These are phyloP conservation scores for Papilio machaon DNA, from an alignment of 1,140 invertebrate species.

Conservation along the genomic window DNA sequence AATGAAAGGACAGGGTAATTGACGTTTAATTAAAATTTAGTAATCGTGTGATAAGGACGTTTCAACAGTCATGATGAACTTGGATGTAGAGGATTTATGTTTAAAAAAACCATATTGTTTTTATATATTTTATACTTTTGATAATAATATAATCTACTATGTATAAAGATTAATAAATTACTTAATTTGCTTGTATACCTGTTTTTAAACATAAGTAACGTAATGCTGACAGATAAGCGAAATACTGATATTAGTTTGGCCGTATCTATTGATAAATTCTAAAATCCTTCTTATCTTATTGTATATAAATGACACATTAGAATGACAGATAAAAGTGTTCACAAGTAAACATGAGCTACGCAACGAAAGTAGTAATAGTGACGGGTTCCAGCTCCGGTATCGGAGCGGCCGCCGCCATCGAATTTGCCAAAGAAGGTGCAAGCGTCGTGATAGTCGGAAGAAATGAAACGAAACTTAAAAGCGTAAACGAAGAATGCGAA, in stretches of 20 bases:
- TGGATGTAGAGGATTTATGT: no score
- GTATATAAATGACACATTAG: no score
- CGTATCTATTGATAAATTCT: neutral
- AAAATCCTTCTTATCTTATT: neutral
- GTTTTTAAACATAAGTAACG: neutral
- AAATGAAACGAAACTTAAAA: constrained; percentile 82
- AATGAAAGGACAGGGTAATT: no score
- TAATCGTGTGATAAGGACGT: no score
- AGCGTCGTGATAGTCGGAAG: constrained; percentile 86
- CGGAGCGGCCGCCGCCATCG: constrained; percentile 87
- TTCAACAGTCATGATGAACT: no score
- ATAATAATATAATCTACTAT: no score
- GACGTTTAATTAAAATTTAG: no score
- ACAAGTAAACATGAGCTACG: constrained; percentile 44
- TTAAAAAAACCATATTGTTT: no score
- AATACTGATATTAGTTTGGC: neutral
- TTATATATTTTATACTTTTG: no score
- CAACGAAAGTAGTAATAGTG: constrained; percentile 85
- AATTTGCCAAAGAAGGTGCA: constrained; percentile 88
- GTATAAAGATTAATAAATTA: no score
- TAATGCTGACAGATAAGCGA: neutral
- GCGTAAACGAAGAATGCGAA: constrained; percentile 85
- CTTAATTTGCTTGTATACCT: no score
- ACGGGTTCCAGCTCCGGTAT: constrained; percentile 93
- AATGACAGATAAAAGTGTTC: neutral